Conservation (phyloP, 2,113 vertebrate species). For the Oryzias javanicus region DNA sequence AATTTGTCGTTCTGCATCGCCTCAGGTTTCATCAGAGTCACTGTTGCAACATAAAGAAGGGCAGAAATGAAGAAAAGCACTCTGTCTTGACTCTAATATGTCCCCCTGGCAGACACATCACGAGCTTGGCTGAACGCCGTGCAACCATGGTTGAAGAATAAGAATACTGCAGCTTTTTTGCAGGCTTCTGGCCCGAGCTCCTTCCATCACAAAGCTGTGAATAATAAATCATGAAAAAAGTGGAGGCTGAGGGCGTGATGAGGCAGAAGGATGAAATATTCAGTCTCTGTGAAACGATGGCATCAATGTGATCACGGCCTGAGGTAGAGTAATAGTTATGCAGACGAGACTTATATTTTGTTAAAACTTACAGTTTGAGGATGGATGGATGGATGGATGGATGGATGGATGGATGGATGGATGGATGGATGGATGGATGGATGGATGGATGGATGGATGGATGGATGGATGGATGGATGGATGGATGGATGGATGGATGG, state of each 20-base stretch:
- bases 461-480: too few relatives aligned
- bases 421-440: too few relatives aligned
- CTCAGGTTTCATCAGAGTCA: slow-evolving; percentile 12
- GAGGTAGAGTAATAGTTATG: background rate
- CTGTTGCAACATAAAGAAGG: slow-evolving; percentile 11
- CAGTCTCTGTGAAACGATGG: background rate
- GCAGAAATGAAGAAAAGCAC: slow-evolving; percentile 19
- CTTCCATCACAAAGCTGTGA: slow-evolving; percentile 10
- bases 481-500: too few relatives aligned
- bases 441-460: too few relatives aligned
- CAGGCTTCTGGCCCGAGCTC: slow-evolving; percentile 1
- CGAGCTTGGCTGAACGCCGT: slow-evolving; percentile 35
- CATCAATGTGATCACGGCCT: background rate
- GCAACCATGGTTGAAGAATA: slow-evolving; percentile 9
- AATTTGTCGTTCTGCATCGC: too few relatives aligned
- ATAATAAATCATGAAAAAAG: slow-evolving; percentile 27
- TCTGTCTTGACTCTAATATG: slow-evolving; percentile 31
- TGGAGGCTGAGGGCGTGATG: slow-evolving; percentile 1
- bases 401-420: too few relatives aligned
- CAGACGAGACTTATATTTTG: too few relatives aligned
- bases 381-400: too few relatives aligned
- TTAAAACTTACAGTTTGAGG: too few relatives aligned
- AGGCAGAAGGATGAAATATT: slow-evolving; percentile 12
- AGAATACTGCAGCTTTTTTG: slow-evolving; percentile 11
- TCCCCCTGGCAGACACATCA: slow-evolving; percentile 43